phyloP scores from a whole-genome alignment of 2,113 vertebrate genomes.

The Myxocyprinus asiaticus region DNA sequence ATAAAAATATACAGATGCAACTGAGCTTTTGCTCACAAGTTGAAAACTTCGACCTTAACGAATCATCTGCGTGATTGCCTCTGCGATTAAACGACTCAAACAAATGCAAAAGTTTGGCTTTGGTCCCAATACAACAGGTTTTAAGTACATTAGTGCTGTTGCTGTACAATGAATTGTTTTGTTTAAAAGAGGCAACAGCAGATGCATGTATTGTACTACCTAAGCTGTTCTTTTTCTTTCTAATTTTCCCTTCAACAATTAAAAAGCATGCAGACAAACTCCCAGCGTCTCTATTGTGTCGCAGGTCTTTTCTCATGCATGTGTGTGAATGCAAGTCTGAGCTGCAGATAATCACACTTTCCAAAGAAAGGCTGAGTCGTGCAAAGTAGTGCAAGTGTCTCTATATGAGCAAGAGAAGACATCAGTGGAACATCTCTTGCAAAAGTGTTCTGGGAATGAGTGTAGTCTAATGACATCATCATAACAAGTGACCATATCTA shows the following conservation, averaged over 20 bases:
- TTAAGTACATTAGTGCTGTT: background rate
- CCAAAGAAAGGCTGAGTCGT: slow-evolving; percentile 64
- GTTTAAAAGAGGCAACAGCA: slow-evolving; percentile 19
- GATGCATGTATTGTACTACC: background rate
- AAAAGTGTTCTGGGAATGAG: background rate
- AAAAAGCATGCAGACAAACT: slow-evolving; percentile 63
- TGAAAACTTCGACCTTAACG: background rate
- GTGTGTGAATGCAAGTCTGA: slow-evolving; percentile 66
- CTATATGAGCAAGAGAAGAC: slow-evolving; percentile 6
- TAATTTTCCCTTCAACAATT: slow-evolving; percentile 20
- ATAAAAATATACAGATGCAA: slow-evolving; percentile 66
- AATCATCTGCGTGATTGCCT: background rate
- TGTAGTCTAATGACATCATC: slow-evolving; percentile 5
- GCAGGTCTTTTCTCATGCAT: slow-evolving; percentile 72
- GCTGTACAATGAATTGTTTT: background rate
- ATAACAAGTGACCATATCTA: background rate
- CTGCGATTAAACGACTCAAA: background rate
- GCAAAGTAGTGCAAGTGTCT: slow-evolving; percentile 61
- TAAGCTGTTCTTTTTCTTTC: slow-evolving; percentile 8
- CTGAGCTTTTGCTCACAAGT: slow-evolving; percentile 39
- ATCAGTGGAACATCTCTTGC: slow-evolving; percentile 11
- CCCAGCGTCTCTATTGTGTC: slow-evolving; percentile 76
- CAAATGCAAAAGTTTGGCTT: background rate
- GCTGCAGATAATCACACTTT: slow-evolving; percentile 71
- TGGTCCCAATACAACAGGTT: background rate